Base-by-base conservation (phyloP, 2,888 invertebrate genomes). In the Drosophila subquinaria region DNA sequence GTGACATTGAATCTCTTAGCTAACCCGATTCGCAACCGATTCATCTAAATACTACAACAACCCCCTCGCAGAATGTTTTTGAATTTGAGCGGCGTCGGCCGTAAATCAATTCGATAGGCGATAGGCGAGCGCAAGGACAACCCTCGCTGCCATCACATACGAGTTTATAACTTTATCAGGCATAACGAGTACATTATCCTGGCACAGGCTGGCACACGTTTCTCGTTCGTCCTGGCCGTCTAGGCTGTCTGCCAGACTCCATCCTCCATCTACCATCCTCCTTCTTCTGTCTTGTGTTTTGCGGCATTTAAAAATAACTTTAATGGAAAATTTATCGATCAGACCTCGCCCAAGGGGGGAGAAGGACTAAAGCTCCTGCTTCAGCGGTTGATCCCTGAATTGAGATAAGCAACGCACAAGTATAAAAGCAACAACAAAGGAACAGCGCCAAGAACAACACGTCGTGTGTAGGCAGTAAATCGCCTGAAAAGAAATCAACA, bases 321-420 rank as follows among this genome's bases (percentile, higher is more conserved):
- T 91, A 92, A 92, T 92, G 91, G 89, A 82, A 90, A 92, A 88
- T 92, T 90, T 92, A 92, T 92, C 92, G 92, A 92, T 91, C 88
- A 89, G 82, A 81, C 84, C 83, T 55, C 51, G 72, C 64, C 55
- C 23, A 20, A 51, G 35, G 17, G 13, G 20, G 20, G 27, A 36
- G 27, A n/a, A 63, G 66, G 55, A 60, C 70, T 50, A 71, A 61
- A 30, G 45, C 66, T 63, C 56, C 36, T 30, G 40, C 45, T 50
- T 20, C 61, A 55, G 43, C 38, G 73, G 68, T 62, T 67, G 85
- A 85, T 88, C 73, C 76, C 69, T 50, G 70, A 55, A 59, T 50
- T 61, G 56, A 84, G 88, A 85, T 85, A 85, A 81, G 73, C 73
- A 55, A 72, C 83, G 82, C 82, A 83, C 86, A 82, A 80, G 81